Evolutionary conservation across 2,888 invertebrate species (phyloP).

Genomic region (Formica aserva): DNA sequence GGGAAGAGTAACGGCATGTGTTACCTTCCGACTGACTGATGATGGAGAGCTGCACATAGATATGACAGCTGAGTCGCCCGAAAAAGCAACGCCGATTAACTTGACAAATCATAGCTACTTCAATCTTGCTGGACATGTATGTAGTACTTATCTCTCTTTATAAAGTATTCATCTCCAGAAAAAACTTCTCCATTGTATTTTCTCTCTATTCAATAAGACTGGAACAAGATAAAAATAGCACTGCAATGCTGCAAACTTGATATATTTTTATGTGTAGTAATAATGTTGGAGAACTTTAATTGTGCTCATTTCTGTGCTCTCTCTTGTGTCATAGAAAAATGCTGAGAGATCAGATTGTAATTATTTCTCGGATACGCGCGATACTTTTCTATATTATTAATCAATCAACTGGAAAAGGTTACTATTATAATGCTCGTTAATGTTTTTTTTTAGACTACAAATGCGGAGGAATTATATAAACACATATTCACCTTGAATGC

Average conservation of each 20-base stretch:
- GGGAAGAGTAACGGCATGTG: constrained; percentile 91
- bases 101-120: constrained; percentile 96
- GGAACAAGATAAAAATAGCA: not conserved
- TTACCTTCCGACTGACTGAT: constrained; percentile 90
- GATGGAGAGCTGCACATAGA: constrained; percentile 92
- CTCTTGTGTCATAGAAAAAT: not conserved
- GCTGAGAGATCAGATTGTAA: not conserved
- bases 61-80: constrained; percentile 90
- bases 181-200: not conserved
- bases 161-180: not conserved
- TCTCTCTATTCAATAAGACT: not conserved
- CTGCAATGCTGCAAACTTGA: not conserved
- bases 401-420: not conserved
- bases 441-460: constrained; percentile 87
- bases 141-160: constrained; percentile 68
- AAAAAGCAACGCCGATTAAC: constrained; percentile 94
- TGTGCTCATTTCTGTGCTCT: not conserved
- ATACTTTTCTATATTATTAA: not conserved
- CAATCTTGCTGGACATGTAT: constrained; percentile 96
- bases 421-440: not conserved
- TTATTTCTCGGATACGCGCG: not conserved
- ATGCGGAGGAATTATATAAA: constrained; percentile 89
- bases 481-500: constrained; percentile 92
- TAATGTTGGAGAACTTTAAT: not conserved
- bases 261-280: not conserved